Evolutionary conservation across 2,797 vertebrate species (phyloP).

Genomic region (Antennarius maculatus): DNA sequence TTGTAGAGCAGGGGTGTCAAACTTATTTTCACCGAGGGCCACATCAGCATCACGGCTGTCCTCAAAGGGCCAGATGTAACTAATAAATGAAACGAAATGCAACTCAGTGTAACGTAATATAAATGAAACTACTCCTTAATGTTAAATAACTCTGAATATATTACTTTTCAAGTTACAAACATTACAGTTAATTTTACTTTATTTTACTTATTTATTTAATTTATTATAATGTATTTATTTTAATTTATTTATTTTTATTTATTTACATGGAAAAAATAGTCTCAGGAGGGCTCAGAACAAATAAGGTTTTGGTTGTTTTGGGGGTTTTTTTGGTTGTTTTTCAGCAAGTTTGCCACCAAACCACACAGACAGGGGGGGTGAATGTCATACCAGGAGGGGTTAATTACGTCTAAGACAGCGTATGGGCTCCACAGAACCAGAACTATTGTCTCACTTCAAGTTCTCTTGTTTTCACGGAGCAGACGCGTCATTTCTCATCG

Average conservation of each 20-base stretch:
- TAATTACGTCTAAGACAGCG: conserved; percentile 17
- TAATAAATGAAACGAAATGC: too few relatives aligned
- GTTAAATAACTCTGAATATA: background rate
- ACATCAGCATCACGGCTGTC: too few relatives aligned
- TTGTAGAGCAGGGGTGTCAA: too few relatives aligned
- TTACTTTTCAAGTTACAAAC: too few relatives aligned
- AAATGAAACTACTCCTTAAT: too few relatives aligned
- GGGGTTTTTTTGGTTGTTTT: conserved; percentile 37
- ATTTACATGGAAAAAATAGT: conserved; percentile 5
- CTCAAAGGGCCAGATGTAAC: too few relatives aligned
- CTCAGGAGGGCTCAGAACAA: conserved; percentile 55
- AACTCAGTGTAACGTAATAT: too few relatives aligned
- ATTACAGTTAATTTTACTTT: too few relatives aligned
- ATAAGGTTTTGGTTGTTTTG: conserved; percentile 64
- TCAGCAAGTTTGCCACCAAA: conserved; percentile 55
- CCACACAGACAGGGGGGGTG: conserved; percentile 18
- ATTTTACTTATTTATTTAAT: too few relatives aligned
- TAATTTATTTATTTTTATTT: too few relatives aligned
- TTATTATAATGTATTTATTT: too few relatives aligned
- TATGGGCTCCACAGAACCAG: conserved; percentile 29
- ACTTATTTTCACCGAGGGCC: too few relatives aligned
- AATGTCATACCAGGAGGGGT: conserved; percentile 36
- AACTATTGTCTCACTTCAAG: conserved; percentile 21
- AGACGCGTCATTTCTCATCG: conserved; percentile 21
- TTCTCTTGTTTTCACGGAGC: conserved; percentile 5